Evolutionary conservation across 2,113 vertebrate genomes (phyloP).

Genomic region (Menidia beryllina): DNA sequence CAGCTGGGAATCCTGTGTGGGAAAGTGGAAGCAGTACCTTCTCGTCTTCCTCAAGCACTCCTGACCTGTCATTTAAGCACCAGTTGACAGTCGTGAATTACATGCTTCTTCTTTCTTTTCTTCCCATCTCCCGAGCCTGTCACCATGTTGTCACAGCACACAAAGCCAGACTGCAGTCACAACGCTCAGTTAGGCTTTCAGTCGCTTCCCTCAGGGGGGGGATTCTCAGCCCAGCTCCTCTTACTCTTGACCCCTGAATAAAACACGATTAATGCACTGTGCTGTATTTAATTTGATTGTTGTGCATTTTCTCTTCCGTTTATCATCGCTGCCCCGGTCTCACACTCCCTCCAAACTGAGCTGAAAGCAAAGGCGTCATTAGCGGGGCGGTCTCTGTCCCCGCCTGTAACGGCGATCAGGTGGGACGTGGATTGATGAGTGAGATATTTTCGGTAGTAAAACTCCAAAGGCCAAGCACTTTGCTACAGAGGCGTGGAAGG

Average conservation of each 20-base stretch:
- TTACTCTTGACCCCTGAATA: conserved; percentile 36
- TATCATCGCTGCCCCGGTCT: conserved; percentile 49
- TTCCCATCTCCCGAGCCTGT: not conserved
- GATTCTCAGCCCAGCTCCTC: conserved; percentile 12
- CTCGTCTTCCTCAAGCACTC: not conserved
- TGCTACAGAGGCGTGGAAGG: no score
- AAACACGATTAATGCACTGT: conserved; percentile 68
- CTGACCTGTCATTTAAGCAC: not conserved
- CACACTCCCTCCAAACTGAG: conserved; percentile 46
- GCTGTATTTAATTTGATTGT: conserved; percentile 73
- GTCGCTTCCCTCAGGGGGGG: conserved; percentile 35
- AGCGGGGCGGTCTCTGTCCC: conserved; percentile 45
- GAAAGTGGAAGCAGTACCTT: not conserved
- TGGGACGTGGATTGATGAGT: conserved; percentile 23
- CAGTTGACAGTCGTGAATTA: not conserved
- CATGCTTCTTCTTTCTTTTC: not conserved
- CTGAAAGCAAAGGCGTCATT: conserved; percentile 63
- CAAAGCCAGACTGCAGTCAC: not conserved
- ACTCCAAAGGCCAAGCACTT: not conserved
- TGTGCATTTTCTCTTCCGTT: conserved; percentile 73
- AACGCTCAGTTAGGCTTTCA: conserved; percentile 27
- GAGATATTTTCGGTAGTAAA: not conserved
- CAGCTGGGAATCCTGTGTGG: not conserved
- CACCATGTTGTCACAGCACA: not conserved
- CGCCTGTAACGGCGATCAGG: conserved; percentile 45